Evolutionary conservation across 2,888 invertebrate genomes (phyloP).

Genomic region (Heliconius ethilla): DNA sequence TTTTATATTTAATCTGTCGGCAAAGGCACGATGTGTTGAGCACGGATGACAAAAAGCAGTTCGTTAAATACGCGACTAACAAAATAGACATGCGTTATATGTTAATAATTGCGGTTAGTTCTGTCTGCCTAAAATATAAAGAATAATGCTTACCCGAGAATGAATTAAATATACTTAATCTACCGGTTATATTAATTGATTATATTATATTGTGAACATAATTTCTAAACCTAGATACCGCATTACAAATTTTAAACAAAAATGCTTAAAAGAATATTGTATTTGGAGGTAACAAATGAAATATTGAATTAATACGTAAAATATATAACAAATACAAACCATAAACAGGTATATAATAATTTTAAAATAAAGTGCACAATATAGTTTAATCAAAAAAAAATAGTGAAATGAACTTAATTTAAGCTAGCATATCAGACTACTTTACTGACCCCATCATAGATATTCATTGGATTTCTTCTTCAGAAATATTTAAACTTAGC

Average conservation of each 20-base stretch:
- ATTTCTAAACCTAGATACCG: not conserved
- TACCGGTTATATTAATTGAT: not conserved
- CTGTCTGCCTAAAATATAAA: conserved; percentile 27
- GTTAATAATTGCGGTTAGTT: conserved; percentile 1
- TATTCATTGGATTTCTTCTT: not conserved
- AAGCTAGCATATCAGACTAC: not conserved
- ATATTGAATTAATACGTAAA: not conserved
- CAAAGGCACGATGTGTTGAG: conserved; percentile 47
- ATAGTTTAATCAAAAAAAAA: not conserved
- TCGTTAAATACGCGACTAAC: conserved; percentile 22
- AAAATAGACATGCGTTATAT: conserved; percentile 26
- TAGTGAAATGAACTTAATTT: not conserved
- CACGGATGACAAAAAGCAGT: conserved; percentile 40
- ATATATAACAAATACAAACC: not conserved
- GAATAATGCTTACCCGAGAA: conserved; percentile 8
- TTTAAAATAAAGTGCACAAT: not conserved
- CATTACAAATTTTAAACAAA: not conserved
- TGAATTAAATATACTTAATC: conserved; percentile 6
- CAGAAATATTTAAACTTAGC: not conserved
- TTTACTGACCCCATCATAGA: not conserved
- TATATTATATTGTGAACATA: not conserved
- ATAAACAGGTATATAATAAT: not conserved
- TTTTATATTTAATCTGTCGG: conserved; percentile 38
- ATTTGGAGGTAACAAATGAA: not conserved
- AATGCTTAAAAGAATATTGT: not conserved